Conservation (phyloP, 2,113 vertebrate genomes). For the Anolis carolinensis region DNA sequence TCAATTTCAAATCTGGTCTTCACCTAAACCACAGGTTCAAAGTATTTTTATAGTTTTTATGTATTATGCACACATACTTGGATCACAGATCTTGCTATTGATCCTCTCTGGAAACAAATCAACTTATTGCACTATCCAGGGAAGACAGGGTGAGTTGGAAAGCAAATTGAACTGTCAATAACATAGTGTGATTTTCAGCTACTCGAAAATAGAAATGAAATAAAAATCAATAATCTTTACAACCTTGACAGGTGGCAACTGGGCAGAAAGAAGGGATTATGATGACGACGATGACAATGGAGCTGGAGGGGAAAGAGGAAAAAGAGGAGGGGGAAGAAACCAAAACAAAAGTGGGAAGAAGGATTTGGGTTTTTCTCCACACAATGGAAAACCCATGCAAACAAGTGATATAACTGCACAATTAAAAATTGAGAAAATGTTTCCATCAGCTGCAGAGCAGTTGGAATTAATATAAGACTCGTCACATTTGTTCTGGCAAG, state of each 20-base stretch:
- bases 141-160: background rate
- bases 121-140: background rate
- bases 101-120: background rate
- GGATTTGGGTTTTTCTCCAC: background rate
- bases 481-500: no score
- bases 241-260: background rate
- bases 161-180: background rate
- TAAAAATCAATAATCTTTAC: background rate
- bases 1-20: background rate
- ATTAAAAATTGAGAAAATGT: conserved; percentile 9
- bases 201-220: background rate
- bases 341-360: conserved; percentile 4
- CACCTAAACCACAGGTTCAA: background rate
- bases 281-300: background rate
- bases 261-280: background rate
- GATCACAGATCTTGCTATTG: background rate
- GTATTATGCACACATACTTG: background rate
- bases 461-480: background rate
- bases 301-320: background rate
- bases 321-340: background rate
- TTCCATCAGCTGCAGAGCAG: background rate
- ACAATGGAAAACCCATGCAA: background rate
- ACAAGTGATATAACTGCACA: background rate
- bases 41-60: background rate
- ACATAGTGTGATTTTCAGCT: background rate